Conservation (phyloP, 1,140 invertebrate genomes). For the Magallana angulata region DNA sequence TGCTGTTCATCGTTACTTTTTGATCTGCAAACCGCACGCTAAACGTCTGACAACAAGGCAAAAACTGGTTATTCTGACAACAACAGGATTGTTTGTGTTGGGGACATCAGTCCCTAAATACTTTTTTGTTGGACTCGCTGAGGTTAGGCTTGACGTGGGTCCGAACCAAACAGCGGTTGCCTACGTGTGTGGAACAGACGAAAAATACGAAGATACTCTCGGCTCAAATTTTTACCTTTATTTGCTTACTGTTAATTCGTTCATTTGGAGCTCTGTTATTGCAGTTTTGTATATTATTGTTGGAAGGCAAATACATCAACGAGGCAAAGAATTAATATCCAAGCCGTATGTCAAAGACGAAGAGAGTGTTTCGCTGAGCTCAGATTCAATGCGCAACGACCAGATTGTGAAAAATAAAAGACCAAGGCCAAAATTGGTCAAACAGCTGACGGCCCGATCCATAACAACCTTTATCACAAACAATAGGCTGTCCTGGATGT, state of each 20-base stretch:
- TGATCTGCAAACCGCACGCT: not conserved
- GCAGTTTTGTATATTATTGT: not conserved
- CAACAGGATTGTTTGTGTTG: not conserved
- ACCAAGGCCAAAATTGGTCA: not conserved
- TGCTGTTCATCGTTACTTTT: not conserved
- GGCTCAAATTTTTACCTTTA: not conserved
- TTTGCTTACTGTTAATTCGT: not conserved
- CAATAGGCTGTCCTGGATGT: slow-evolving; percentile 3
- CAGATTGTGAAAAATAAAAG: not conserved
- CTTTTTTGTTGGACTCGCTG: not conserved
- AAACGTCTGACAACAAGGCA: not conserved
- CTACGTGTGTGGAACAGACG: not conserved
- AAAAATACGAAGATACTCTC: not conserved
- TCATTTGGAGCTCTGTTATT: not conserved
- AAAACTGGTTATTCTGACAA: not conserved
- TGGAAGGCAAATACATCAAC: not conserved
- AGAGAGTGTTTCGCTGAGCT: not conserved
- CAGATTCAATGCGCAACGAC: not conserved
- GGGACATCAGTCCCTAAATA: not conserved
- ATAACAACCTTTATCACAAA: not conserved
- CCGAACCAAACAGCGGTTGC: not conserved
- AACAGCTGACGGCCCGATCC: not conserved
- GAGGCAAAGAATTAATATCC: not conserved
- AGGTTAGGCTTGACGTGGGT: not conserved
- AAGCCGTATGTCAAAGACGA: not conserved